Conservation (phyloP, 37 sponge, comb jelly and placozoan species). For the Beroe forskalii region DNA sequence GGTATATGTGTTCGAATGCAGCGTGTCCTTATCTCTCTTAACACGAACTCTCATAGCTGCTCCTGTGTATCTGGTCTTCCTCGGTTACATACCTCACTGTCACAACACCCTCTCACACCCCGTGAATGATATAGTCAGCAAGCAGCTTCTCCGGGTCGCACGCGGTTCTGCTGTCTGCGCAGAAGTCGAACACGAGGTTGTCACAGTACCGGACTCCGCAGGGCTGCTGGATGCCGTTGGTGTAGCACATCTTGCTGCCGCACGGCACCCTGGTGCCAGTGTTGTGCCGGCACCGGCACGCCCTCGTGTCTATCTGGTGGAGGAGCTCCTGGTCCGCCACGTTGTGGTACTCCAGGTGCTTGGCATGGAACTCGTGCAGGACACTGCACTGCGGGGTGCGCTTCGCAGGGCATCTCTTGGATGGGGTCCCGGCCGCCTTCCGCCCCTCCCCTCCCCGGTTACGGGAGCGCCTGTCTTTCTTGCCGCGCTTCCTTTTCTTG, state of each 20-base stretch:
- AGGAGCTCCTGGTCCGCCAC: not conserved
- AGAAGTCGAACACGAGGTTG: conserved; percentile 58
- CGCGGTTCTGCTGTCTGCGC: conserved; percentile 1
- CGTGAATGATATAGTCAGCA: conserved; percentile 19
- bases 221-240: conserved; percentile 56
- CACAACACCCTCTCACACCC: no score
- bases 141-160: conserved; percentile 52
- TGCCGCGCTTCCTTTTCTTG: not conserved
- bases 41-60: no score
- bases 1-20: no score
- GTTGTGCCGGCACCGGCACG: conserved; percentile 58
- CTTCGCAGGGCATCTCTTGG: conserved; percentile 18
- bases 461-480: not conserved
- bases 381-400: conserved; percentile 18
- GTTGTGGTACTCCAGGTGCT: conserved; percentile 34
- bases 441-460: not conserved
- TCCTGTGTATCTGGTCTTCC: no score
- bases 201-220: conserved; percentile 59
- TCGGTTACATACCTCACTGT: no score
- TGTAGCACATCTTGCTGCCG: conserved; percentile 35
- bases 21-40: no score
- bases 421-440: not conserved
- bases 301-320: not conserved
- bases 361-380: conserved; percentile 1
- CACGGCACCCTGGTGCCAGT: conserved; percentile 40